A percentile compares a stretch with the other conserved stretches of the same genome.
Evolutionary conservation across 2,888 invertebrate genomes (phyloP).

Genomic region (Eudemis profundana): DNA sequence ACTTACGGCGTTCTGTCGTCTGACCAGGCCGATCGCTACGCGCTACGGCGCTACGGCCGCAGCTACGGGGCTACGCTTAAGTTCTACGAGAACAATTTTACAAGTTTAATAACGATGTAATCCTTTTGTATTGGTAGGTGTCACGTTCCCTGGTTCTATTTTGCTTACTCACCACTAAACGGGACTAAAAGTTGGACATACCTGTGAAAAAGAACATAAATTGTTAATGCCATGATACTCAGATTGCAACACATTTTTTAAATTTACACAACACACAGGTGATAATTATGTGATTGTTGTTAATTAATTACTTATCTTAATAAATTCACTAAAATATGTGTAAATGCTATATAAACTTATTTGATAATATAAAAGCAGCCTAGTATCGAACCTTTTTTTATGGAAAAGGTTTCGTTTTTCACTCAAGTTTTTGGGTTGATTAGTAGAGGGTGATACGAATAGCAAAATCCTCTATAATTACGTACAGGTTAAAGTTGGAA

Average conservation of each 20-base stretch:
- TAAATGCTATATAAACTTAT: no score
- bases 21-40: constrained; percentile 52
- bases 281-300: no score
- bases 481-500: no score
- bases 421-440: no score
- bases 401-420: no score
- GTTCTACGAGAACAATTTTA: constrained; percentile 64
- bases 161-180: constrained; percentile 29
- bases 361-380: no score
- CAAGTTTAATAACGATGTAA: constrained; percentile 67
- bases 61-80: constrained; percentile 49
- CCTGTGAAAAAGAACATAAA: constrained; percentile 34
- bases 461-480: no score
- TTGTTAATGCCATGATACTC: constrained; percentile 9
- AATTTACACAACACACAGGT: no score
- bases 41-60: constrained; percentile 49
- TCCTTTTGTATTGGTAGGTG: constrained; percentile 57
- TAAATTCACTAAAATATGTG: no score
- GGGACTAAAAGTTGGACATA: constrained; percentile 23
- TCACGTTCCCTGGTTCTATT: constrained; percentile 41
- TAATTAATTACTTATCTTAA: no score
- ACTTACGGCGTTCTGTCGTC: constrained; percentile 52
- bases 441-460: no score
- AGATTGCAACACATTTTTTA: neutral
- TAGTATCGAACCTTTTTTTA: no score